phyloP scores from a whole-genome alignment of 2,888 invertebrate genomes.

The Catocala sponsa region DNA sequence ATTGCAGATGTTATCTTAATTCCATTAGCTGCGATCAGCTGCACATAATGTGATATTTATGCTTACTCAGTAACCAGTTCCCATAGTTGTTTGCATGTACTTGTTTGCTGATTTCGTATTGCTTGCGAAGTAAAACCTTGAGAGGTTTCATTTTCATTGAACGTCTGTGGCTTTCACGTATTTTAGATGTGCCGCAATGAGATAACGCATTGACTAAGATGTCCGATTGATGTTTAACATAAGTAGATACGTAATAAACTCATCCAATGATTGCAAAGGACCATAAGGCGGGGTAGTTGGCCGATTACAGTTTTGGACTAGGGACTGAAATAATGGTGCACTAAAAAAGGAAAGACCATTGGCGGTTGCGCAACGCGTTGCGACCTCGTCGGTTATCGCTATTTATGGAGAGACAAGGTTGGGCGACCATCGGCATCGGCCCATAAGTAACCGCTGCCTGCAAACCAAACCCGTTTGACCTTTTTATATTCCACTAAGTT shows the following conservation, averaged over 20 bases:
- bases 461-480: conserved; percentile 49
- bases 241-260: conserved; percentile 2
- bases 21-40: conserved; percentile 41
- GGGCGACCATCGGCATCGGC: conserved; percentile 71
- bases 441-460: conserved; percentile 66
- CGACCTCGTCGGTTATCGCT: conserved; percentile 81
- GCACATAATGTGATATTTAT: conserved; percentile 34
- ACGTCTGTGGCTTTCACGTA: conserved; percentile 46
- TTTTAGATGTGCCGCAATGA: conserved; percentile 34
- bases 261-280: conserved; percentile 12
- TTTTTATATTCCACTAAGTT: conserved; percentile 32
- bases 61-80: conserved; percentile 34
- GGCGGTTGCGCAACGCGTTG: conserved; percentile 70
- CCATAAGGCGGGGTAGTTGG: conserved; percentile 24
- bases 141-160: conserved; percentile 43
- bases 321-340: conserved; percentile 62
- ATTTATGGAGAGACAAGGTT: conserved; percentile 80
- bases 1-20: conserved; percentile 38
- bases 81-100: conserved; percentile 55
- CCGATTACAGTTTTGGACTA: conserved; percentile 52
- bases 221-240: neutral
- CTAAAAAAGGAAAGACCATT: conserved; percentile 69
- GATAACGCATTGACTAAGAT: conserved; percentile 26
- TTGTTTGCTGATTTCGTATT: conserved; percentile 46
- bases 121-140: conserved; percentile 56